These are phyloP conservation scores for Phengaris arion DNA, from an alignment of 2,888 invertebrate species.

Conservation along the genomic window DNA sequence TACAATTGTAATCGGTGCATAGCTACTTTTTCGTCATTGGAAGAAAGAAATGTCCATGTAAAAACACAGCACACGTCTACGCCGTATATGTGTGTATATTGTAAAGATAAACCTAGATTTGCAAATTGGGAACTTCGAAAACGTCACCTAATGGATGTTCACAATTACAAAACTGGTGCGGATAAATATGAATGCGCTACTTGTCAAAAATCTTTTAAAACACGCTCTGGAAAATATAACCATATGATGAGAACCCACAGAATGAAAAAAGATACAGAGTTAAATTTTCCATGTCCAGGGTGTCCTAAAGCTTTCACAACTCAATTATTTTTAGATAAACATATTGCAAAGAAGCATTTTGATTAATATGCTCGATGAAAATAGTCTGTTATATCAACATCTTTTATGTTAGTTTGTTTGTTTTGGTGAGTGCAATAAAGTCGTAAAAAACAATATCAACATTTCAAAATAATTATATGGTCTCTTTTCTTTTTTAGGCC, in stretches of 20 bases:
- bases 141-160: slow-evolving; percentile 67
- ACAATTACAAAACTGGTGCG: slow-evolving; percentile 66
- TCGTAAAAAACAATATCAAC: slow-evolving; percentile 41
- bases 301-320: slow-evolving; percentile 77
- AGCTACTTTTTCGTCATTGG: slow-evolving; percentile 64
- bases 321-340: slow-evolving; percentile 76
- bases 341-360: slow-evolving; percentile 76
- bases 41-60: slow-evolving; percentile 65
- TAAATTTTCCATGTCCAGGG: slow-evolving; percentile 70
- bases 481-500: slow-evolving; percentile 75
- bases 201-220: slow-evolving; percentile 69
- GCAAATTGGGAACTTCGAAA: slow-evolving; percentile 69
- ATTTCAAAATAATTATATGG: slow-evolving; percentile 60
- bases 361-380: slow-evolving; percentile 44
- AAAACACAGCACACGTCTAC: slow-evolving; percentile 69
- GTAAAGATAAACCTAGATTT: slow-evolving; percentile 69
- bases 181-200: slow-evolving; percentile 68
- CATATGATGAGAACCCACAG: slow-evolving; percentile 71
- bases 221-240: slow-evolving; percentile 70
- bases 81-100: slow-evolving; percentile 69
- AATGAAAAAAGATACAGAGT: slow-evolving; percentile 66
- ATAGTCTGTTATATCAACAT: slow-evolving; percentile 2
- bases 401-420: not conserved
- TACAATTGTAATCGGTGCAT: slow-evolving; percentile 69
- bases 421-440: slow-evolving; percentile 33